Base-by-base conservation (phyloP, 1,140 invertebrate genomes). In the Varroa destructor region DNA sequence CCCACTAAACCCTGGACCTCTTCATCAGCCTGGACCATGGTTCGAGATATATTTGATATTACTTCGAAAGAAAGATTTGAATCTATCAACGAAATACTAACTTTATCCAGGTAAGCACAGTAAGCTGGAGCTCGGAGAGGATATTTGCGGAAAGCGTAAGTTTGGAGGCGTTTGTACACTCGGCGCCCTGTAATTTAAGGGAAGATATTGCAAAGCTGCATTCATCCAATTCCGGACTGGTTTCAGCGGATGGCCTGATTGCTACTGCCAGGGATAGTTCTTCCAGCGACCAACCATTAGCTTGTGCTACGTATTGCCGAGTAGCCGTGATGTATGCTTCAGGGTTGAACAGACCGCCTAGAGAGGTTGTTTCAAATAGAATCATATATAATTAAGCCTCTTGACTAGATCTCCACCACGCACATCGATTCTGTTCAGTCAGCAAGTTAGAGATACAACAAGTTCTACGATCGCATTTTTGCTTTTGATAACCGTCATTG, bases 291-390 rank as follows among this genome's bases (percentile, higher is more conserved):
- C 85, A 87, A 71, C 81, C 82, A 77, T 87, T 87, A 6, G 83
- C 83, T 81, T 97, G 93, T 0, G 94, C 93, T 43, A 97, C 92
- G 78, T 91, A 97, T 77, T 97, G 94, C 42, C 96, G 84, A 1
- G 95, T 99, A 12, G 97, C 97, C 0, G 97, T 99, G 70, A 99
- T 93, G 79, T 97, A 99, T 6, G 96, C 96, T 80, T 99, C 96
- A 0, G 96, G 93, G 80, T 97, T 97, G 74, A 99, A 87, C 56
- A 99, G 81, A 1, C 94, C 94, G 73, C 95, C 96, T 25, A 37
- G 3, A 42, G 37, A 25, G 37, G 46, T 36, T n/a, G 37, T 51
- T 51, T 51, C 46, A 51, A 67, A 67, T 36, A 40, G 36, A 58
- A 25, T 58, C 57, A 12, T 6, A 58, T 12, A 12, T n/a, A 56